Base-by-base conservation (phyloP, 2,888 invertebrate genomes). In the Hirtodrosophila duncani region DNA sequence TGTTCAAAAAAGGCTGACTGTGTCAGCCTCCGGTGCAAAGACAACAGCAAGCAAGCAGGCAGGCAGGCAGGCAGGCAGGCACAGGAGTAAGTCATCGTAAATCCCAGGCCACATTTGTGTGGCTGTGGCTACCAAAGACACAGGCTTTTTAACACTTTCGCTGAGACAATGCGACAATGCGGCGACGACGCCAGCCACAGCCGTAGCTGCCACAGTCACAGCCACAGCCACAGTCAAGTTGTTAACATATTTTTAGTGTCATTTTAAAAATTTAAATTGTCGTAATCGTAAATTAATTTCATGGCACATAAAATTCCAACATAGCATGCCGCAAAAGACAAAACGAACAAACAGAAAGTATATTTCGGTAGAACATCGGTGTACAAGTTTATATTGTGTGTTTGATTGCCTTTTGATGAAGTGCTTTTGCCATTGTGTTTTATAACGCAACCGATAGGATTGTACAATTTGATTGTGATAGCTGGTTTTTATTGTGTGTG, bases 241-340 rank as follows among this genome's bases (percentile, higher is more conserved):
- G 81, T 75, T 69, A 62, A 69, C 81, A 77, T 77, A 81, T 70
- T 67, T 77, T 77, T 68, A 81, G 79, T 75, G 64, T 50, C 52
- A 63, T 79, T 81, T 82, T 79, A 81, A 82, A 82, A 82, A 81
- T 82, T 81, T 70, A 82, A 80, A 71, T 75, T 82, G 71, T 79
- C 79, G 77, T 81, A 74, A 75, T 82, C 85, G 78, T 85, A 85
- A 85, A 84, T 85, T 85, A 83, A 83, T 84, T 85, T 85, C 83
- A 85, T 85, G 84, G 81, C 70, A 68, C 83, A 83, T 84, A 82
- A 84, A 84, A 81, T 69, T 53, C 37, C 65, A 61, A 27, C 17
- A 50, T 46, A 39, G 38, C 39, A 36, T 51, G 48, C 20, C 26
- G 36, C 23, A 46, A 36, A 18, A 24, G 14, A 20, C 24, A 18